These are phyloP conservation scores for Acleris laterana DNA, from an alignment of 2,888 invertebrate species.

Conservation along the genomic window DNA sequence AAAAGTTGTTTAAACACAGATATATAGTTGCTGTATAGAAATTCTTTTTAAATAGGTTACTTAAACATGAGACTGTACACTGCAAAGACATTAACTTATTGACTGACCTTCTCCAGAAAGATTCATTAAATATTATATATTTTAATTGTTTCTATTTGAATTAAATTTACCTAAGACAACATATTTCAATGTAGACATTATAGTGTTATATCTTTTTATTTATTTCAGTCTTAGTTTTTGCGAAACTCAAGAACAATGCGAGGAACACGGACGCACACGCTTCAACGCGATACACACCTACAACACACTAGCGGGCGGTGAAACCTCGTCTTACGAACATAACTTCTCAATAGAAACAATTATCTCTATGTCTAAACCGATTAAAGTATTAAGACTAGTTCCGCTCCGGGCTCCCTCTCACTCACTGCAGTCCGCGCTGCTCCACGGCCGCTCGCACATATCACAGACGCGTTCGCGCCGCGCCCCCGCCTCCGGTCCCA, in stretches of 20 bases:
- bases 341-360: conserved; percentile 64
- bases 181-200: conserved; percentile 79
- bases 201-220: conserved; percentile 79
- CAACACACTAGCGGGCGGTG: conserved; percentile 59
- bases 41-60: conserved; percentile 76
- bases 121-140: conserved; percentile 80
- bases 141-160: conserved; percentile 81
- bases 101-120: conserved; percentile 71
- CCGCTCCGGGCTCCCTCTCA: conserved; percentile 48
- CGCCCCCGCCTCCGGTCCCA: conserved; percentile 57
- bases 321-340: conserved; percentile 56
- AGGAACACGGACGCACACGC: conserved; percentile 67
- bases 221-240: conserved; percentile 84
- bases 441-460: conserved; percentile 53
- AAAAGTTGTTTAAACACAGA: conserved; percentile 84
- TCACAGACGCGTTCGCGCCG: conserved; percentile 54
- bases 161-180: conserved; percentile 83
- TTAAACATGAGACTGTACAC: conserved; percentile 77
- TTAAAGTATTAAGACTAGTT: conserved; percentile 65
- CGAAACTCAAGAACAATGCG: conserved; percentile 78
- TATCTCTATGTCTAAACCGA: conserved; percentile 60
- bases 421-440: conserved; percentile 35
- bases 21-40: conserved; percentile 78
- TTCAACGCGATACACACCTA: conserved; percentile 55
- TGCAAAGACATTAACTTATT: conserved; percentile 72